Evolutionary conservation across 2,113 vertebrate genomes (phyloP), one percentile per base, ranked within the genome.

Genomic region (Stercorarius parasiticus): DNA sequence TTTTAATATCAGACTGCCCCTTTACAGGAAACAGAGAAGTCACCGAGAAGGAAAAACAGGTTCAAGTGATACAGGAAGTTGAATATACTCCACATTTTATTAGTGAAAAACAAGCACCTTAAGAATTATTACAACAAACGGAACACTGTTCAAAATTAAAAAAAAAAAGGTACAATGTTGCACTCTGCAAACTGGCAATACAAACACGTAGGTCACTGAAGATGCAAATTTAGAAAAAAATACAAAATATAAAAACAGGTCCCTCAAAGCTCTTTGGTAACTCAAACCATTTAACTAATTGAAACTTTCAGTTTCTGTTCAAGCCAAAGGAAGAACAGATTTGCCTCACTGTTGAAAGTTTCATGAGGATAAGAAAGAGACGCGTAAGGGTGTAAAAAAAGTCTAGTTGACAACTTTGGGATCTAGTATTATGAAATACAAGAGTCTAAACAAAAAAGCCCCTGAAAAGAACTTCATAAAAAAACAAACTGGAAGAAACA

Each of bases 1-100:
- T 94, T 95, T 78, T 90, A 97, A 81, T 66, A 86, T 34, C 92
- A 93, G 70, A 89, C 55, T 80, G 59, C 53, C 72, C 88, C 78
- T 90, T 95, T 53, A 96, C 95, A 97, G 93, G 95, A 98, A 98
- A 96, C 76, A 62, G n/a, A 93, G 59, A 97, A 61, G 88, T 81
- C 91, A 83, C 53, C 1, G 2, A 95, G 79, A 94, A 92, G 90
- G 73, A 86, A 96, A 97, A 97, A 71, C 72, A 95, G 38, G 86
- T 83, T 85, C 15, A 8, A 76, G 82, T 88, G 40, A 71, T 53
- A 95, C 94, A 97, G 96, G 96, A 98, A 97, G 80, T 30, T 77
- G 86, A 92, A 85, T 23, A 91, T 67, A 91, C 38, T 70, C 52
- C 74, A 78, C 64, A 64, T 69, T 64, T 88, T 56, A 86, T 82